Base-by-base conservation (phyloP, 2,888 invertebrate genomes). In the Lasius fuliginosus region DNA sequence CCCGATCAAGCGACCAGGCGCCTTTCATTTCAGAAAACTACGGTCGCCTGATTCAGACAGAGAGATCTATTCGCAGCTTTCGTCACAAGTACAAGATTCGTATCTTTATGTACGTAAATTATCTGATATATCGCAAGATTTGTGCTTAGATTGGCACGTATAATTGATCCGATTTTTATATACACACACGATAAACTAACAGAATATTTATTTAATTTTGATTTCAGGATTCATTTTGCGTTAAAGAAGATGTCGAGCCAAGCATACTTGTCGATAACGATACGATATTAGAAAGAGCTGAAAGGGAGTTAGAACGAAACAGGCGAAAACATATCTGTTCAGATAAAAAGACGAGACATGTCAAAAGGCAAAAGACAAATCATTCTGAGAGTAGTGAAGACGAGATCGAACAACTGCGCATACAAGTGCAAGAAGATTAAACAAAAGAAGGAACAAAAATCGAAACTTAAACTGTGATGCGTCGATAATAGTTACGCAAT, bases 151-250 rank as follows among this genome's bases (percentile, higher is more conserved):
- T 36, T 71, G 4, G 15, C 0, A 36, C 5, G 9, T 33, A 18
- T 33, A 64, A 30, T 36, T 15, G 6, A 53, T 56, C 2, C 6
- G 8, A 62, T 69, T 71, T 56, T 33, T 62, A 6, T 33, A 27
- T 49, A 27, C 27, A 33, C 3, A 23, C 27, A 33, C 3, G 23
- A 15, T n/a, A 69, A 36, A 53, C 27, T 42, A 23, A 69, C 1
- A 12, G 11, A 58, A 64, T 82, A 85, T n/a, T 49, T 62, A 67
- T 53, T 56, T 74, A 42, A 42, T 83, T 83, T 23, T 64, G 58
- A 67, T 84, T 88, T 86, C 12, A 94, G 93, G 94, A 94, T 87
- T 93, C 94, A 0, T 94, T 94, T 74, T 94, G 94, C 65, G 91
- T 94, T 30, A 85, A 53, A 3, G 90, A 84, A 40, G 90, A 88